Evolutionary conservation across 2,797 vertebrate genomes (phyloP).

Genomic region (Tadarida brasiliensis): DNA sequence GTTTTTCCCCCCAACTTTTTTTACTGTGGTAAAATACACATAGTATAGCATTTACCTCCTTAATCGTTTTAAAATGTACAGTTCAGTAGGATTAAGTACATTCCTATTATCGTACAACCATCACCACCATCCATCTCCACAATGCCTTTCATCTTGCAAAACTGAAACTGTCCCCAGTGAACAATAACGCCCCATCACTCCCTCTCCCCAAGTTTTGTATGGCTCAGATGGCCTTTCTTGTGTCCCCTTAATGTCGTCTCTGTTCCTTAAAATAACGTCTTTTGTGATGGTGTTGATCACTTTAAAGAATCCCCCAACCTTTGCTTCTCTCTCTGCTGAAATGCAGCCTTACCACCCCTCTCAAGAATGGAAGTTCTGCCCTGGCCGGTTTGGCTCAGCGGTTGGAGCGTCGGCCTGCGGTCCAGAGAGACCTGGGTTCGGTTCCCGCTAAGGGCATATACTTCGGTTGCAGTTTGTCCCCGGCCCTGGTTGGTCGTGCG

Average conservation of each 20-base stretch:
- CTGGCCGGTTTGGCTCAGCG: too few relatives aligned
- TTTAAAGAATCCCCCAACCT: not conserved
- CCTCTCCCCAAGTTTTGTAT: not conserved
- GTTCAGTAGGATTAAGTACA: not conserved
- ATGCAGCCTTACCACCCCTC: not conserved
- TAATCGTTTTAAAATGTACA: not conserved
- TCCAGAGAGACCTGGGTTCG: too few relatives aligned
- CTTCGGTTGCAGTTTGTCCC: too few relatives aligned
- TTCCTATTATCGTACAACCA: not conserved
- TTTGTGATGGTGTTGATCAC: not conserved
- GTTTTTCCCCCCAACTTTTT: accelerated
- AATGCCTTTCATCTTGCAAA: not conserved
- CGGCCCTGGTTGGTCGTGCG: too few relatives aligned
- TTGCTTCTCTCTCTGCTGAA: not conserved
- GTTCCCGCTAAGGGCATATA: too few relatives aligned
- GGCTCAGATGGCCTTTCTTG: not conserved
- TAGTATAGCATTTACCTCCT: not conserved
- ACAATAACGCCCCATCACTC: too few relatives aligned
- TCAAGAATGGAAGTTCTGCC: not conserved
- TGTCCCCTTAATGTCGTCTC: not conserved
- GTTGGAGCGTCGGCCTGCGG: too few relatives aligned
- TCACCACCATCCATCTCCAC: not conserved
- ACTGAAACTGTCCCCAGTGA: not conserved
- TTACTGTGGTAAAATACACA: not conserved
- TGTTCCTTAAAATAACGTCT: not conserved